A percentile compares a stretch with the other conserved stretches of the same genome.
Evolutionary conservation across 2,888 invertebrate species (phyloP).

Genomic region (Salticus scenicus): DNA sequence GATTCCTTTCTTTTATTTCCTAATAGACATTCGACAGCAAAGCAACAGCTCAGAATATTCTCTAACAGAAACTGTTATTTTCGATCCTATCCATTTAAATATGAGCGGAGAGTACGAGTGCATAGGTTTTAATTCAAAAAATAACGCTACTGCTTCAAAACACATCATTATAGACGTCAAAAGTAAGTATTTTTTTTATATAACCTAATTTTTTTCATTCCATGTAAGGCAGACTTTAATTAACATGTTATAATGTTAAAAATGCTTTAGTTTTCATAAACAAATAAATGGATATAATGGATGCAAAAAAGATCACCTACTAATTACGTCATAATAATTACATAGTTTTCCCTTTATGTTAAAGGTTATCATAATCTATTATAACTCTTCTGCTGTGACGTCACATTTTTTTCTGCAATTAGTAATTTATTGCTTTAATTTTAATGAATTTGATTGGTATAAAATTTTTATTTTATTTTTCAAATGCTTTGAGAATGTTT

Average conservation of each 20-base stretch:
- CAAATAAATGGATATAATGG: neutral
- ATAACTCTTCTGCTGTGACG: too few relatives aligned
- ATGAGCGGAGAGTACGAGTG: constrained; percentile 68
- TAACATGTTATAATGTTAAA: neutral
- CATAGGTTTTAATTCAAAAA: constrained; percentile 23
- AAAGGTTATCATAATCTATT: too few relatives aligned
- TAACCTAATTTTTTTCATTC: neutral
- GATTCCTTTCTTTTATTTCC: neutral
- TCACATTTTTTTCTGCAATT: too few relatives aligned
- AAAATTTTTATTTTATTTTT: too few relatives aligned
- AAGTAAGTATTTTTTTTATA: constrained; percentile 53
- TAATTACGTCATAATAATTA: too few relatives aligned
- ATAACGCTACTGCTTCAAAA: constrained; percentile 25
- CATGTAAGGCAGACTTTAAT: neutral
- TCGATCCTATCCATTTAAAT: constrained; percentile 43
- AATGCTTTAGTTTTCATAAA: neutral
- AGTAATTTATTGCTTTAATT: too few relatives aligned
- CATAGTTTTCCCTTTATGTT: too few relatives aligned
- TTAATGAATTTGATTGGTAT: too few relatives aligned
- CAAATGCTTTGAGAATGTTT: too few relatives aligned
- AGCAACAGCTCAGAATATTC: constrained; percentile 42
- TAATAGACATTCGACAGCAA: constrained; percentile 34
- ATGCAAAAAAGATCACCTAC: neutral
- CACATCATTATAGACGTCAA: constrained; percentile 46
- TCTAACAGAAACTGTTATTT: constrained; percentile 30